Conservation (phyloP, 1,140 invertebrate species). For the Sesamia nonagrioides region DNA sequence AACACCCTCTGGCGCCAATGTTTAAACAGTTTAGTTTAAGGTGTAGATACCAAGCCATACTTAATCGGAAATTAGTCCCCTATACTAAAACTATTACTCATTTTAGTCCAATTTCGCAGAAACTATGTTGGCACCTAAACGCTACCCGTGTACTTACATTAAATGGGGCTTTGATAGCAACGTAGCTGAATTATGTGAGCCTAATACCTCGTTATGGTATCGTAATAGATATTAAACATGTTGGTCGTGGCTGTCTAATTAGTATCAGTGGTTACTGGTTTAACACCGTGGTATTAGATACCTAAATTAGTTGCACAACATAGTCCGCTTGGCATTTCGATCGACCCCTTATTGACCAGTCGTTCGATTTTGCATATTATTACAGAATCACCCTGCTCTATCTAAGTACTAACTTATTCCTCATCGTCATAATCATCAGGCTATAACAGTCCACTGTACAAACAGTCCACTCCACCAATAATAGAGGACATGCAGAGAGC, state of each 20-base stretch:
- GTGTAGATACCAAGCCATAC: neutral
- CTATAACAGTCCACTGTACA: no score
- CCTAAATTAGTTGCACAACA: conserved; percentile 42
- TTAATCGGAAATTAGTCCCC: neutral
- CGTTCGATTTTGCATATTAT: neutral
- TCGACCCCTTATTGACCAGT: neutral
- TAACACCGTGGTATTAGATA: conserved; percentile 4
- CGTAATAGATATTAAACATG: conserved; percentile 28
- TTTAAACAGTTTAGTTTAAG: no score
- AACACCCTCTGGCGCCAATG: no score
- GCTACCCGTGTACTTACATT: neutral
- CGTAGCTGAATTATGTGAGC: neutral
- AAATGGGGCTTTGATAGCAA: neutral
- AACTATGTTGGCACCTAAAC: conserved; percentile 2
- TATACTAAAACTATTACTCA: neutral
- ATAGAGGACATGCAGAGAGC: no score
- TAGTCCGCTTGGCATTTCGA: conserved; percentile 5
- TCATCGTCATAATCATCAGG: no score
- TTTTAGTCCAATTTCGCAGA: neutral
- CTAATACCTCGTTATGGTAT: conserved; percentile 24
- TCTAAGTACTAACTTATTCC: no score
- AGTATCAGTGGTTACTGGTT: neutral
- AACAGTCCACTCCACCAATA: no score
- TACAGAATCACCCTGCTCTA: no score
- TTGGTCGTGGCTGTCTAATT: conserved; percentile 9